Percentiles rank a stretch among this genome's conserved stretches.
phyloP scores from a whole-genome alignment of 2,797 vertebrate species.

The Epinephelus coioides region DNA sequence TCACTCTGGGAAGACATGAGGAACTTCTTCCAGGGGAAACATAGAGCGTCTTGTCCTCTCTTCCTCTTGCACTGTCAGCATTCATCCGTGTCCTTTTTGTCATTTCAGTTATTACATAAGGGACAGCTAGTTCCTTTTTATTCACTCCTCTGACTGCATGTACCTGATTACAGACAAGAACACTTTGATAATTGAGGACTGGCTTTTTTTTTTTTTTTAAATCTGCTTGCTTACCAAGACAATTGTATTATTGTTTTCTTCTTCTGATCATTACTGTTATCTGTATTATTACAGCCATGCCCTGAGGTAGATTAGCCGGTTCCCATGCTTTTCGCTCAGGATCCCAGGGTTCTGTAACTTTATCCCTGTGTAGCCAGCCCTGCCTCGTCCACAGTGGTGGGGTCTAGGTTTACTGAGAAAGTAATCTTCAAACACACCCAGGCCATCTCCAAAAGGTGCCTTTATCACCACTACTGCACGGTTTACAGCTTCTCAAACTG shows the following conservation, averaged over 20 bases:
- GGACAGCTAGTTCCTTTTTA: conserved; percentile 39
- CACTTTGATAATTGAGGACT: not conserved
- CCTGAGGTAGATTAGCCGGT: conserved; percentile 67
- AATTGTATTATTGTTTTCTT: conserved; percentile 44
- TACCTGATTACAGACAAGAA: conserved; percentile 23
- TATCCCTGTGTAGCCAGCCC: conserved; percentile 74
- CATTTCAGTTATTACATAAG: conserved; percentile 52
- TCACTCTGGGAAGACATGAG: conserved; percentile 30
- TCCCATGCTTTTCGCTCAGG: conserved; percentile 76
- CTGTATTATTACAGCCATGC: conserved; percentile 70
- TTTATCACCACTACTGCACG: conserved; percentile 28
- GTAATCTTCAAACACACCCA: conserved; percentile 61
- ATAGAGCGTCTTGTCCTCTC: conserved; percentile 36
- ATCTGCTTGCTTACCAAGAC: conserved; percentile 7
- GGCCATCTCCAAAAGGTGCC: conserved; percentile 22
- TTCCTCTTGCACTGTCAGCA: conserved; percentile 60
- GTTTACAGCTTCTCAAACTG: conserved; percentile 9
- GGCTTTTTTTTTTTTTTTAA: not conserved
- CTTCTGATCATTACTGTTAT: conserved; percentile 66
- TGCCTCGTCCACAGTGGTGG: conserved; percentile 56
- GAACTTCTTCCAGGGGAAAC: conserved; percentile 43
- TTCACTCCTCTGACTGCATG: conserved; percentile 2
- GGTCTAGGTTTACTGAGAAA: conserved; percentile 81
- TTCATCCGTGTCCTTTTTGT: conserved; percentile 34
- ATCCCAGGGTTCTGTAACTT: conserved; percentile 78